Evolutionary conservation across 2,888 invertebrate species (phyloP).

Genomic region (Lasioglossum marginatum): DNA sequence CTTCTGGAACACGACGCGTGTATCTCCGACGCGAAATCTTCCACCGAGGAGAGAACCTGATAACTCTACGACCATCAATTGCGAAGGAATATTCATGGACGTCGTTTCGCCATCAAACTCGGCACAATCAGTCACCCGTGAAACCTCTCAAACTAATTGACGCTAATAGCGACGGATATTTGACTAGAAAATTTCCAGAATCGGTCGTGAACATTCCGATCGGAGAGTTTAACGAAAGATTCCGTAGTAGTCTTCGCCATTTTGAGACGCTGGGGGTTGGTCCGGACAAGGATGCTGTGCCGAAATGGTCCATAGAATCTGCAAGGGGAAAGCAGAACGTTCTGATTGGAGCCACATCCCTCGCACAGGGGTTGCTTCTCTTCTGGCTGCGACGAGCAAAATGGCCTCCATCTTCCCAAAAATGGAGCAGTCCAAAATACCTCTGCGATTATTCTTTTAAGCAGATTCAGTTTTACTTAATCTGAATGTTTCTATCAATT

Average conservation of each 20-base stretch:
- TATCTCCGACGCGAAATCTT: slow-evolving; percentile 41
- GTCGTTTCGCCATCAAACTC: slow-evolving; percentile 9
- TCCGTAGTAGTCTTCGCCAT: slow-evolving; percentile 55
- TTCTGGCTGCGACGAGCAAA: neutral
- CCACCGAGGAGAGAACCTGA: neutral
- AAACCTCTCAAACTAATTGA: slow-evolving; percentile 2
- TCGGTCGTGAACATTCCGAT: neutral
- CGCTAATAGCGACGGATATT: neutral
- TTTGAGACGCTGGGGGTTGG: slow-evolving; percentile 63
- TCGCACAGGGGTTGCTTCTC: neutral
- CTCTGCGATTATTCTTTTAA: too few species aligned
- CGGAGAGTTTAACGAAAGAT: slow-evolving; percentile 18
- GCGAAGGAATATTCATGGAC: neutral
- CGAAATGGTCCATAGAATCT: neutral
- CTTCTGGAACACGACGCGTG: slow-evolving; percentile 34
- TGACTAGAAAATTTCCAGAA: neutral
- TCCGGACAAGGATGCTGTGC: slow-evolving; percentile 72
- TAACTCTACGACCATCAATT: slow-evolving; percentile 31
- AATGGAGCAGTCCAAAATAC: too few species aligned
- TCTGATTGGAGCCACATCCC: slow-evolving; percentile 47
- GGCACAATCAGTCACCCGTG: neutral
- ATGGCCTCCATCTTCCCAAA: slow-evolving; percentile 37
- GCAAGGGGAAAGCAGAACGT: neutral
- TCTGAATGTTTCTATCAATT: neutral
- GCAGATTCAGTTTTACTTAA: neutral